Evolutionary conservation across 2,888 invertebrate genomes (phyloP).

Genomic region (Strigamia maritima): DNA sequence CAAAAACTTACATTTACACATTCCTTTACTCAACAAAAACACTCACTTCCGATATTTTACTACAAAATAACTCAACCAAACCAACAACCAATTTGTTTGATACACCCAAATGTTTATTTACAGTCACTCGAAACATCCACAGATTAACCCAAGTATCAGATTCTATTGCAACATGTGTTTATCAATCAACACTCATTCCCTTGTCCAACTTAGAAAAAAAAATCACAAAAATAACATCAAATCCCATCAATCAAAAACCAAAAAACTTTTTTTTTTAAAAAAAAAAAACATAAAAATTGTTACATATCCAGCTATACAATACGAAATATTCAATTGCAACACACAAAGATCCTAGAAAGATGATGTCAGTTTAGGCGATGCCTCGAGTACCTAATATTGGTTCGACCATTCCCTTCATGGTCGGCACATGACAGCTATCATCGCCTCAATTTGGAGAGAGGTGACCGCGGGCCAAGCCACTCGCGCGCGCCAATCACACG

Average conservation of each 20-base stretch:
- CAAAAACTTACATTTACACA: not conserved
- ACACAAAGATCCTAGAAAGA: not conserved
- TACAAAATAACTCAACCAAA: not conserved
- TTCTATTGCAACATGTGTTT: conserved; percentile 20
- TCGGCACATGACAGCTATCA: conserved; percentile 37
- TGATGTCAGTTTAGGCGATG: conserved; percentile 9
- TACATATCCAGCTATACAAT: not conserved
- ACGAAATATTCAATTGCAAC: conserved; percentile 11
- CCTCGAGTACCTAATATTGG: conserved; percentile 21
- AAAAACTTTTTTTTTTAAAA: not conserved
- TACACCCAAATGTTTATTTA: conserved; percentile 5
- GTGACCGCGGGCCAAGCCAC: conserved; percentile 38
- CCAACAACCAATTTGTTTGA: not conserved
- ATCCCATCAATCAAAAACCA: not conserved
- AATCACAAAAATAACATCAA: not conserved
- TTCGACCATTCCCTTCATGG: conserved; percentile 22
- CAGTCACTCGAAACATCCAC: not conserved
- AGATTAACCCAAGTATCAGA: not conserved
- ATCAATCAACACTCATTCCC: not conserved
- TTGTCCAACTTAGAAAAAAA: not conserved
- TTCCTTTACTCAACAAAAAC: not conserved
- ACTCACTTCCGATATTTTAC: not conserved
- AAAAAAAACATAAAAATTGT: conserved; percentile 1
- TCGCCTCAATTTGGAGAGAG: conserved; percentile 35
- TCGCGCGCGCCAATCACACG: conserved; percentile 34